Percentiles rank a stretch among this genome's conserved stretches.
These are phyloP conservation scores for Sylvia atricapilla DNA, from an alignment of 2,113 vertebrate genomes.

Conservation along the genomic window DNA sequence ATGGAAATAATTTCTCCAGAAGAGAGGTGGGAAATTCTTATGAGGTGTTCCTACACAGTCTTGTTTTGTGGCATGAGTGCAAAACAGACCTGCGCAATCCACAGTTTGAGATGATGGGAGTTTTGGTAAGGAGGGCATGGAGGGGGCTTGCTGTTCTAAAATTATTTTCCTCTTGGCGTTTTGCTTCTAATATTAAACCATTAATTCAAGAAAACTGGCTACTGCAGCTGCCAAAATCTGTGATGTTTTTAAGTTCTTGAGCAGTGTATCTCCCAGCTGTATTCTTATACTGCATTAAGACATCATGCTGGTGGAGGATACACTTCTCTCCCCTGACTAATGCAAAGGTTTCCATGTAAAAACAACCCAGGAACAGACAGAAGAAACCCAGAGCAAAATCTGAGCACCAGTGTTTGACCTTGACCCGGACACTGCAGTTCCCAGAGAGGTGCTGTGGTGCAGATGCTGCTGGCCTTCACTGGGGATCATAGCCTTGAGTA, in stretches of 20 bases:
- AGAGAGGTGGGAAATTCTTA: neutral
- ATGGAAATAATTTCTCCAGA: neutral
- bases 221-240: neutral
- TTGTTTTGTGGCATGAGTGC: neutral
- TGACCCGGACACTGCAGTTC: neutral
- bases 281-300: neutral
- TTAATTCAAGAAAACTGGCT: neutral
- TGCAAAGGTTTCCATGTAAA: neutral
- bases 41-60: neutral
- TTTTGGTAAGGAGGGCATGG: neutral
- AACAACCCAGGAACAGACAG: neutral
- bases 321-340: neutral
- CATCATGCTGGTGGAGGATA: neutral
- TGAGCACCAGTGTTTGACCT: neutral
- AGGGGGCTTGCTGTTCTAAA: neutral
- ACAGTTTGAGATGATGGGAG: neutral
- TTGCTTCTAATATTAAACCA: neutral
- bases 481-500: rapidly evolving
- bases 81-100: neutral
- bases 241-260: neutral
- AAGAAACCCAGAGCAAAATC: neutral
- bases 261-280: neutral
- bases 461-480: neutral
- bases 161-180: neutral
- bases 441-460: neutral